Evolutionary conservation across 2,113 vertebrate species (phyloP).

Genomic region (Antechinus flavipes): DNA sequence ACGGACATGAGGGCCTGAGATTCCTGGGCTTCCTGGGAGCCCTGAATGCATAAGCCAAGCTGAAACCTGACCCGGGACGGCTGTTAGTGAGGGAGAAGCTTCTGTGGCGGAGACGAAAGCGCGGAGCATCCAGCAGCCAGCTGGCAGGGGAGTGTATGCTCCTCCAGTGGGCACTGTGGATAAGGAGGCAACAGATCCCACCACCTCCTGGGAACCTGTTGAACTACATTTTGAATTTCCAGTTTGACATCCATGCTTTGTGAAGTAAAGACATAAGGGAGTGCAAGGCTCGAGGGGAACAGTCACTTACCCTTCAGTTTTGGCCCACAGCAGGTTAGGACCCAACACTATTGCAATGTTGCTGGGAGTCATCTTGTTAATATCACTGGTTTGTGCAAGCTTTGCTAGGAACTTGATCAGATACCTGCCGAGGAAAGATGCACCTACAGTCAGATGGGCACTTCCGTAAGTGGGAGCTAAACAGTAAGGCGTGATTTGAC

Average conservation of each 20-base stretch:
- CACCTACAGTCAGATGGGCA: constrained; percentile 15
- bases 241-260: not conserved
- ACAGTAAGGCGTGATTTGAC: not conserved
- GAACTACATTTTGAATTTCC: not conserved
- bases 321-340: constrained; percentile 97
- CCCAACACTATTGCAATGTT: constrained; percentile 98
- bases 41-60: not conserved
- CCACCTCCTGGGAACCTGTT: not conserved
- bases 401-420: constrained; percentile 97
- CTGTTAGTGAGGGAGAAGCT: not conserved
- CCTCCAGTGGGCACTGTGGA: not conserved
- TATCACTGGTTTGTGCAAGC: constrained; percentile 95
- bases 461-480: not conserved
- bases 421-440: constrained; percentile 87
- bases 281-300: accelerated
- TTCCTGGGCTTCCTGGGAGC: not conserved
- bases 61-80: not conserved
- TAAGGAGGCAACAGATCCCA: not conserved
- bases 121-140: not conserved
- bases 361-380: constrained; percentile 99
- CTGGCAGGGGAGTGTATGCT: not conserved
- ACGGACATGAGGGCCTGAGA: not conserved
- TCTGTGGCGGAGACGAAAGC: not conserved
- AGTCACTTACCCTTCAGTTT: constrained; percentile 94
- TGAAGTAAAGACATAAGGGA: not conserved